Evolutionary conservation across 1,140 invertebrate species (phyloP), one percentile per base, ranked within the genome.

Genomic region (Thaumetopoea pityocampa): DNA sequence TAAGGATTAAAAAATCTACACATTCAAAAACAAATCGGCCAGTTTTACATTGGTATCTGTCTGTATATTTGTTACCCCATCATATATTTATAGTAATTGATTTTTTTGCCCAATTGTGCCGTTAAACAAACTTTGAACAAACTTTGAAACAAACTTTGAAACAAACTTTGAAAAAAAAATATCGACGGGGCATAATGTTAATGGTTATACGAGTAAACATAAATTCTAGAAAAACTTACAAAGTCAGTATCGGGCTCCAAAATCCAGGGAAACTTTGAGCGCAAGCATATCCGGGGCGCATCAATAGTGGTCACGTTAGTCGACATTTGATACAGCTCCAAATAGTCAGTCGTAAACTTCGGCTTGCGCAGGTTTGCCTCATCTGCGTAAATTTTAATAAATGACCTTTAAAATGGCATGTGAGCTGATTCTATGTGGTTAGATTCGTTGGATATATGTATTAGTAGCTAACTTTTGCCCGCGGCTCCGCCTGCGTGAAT

Each of bases 211-310:
- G 15, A 37, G 12, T 1, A 16, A n/a, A n/a, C 23, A 12, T 30
- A 28, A 33, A 42, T 27, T 18, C 23, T 20, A 8, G 42, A 26
- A 35, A 30, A 12, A 61, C 59, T 33, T 54, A 82, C 78, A 50
- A 82, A 78, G 45, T 51, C 51, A 5, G 74, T 79, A 40, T 83
- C 54, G 2, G 76, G 76, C 32, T 78, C 67, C 24, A 80, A 45
- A 18, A 83, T 83, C 72, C 72, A 83, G 1, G 79, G 79, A 18
- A 80, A 83, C 16, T 41, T 66, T 1, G 74, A 53, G 17, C 62
- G 65, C 2, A 83, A 46, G 43, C 74, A 79, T 34, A 83, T 74
- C 9, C 58, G 59, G 2, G 79, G 76, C 16, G 56, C 57, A 12
- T 83, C 66, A 9, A 80, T 49, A 10, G 70, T 79, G 1, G 79